Evolutionary conservation across 1,140 invertebrate genomes (phyloP), one percentile per base, ranked within the genome.

Genomic region (Bactericera cockerelli): DNA sequence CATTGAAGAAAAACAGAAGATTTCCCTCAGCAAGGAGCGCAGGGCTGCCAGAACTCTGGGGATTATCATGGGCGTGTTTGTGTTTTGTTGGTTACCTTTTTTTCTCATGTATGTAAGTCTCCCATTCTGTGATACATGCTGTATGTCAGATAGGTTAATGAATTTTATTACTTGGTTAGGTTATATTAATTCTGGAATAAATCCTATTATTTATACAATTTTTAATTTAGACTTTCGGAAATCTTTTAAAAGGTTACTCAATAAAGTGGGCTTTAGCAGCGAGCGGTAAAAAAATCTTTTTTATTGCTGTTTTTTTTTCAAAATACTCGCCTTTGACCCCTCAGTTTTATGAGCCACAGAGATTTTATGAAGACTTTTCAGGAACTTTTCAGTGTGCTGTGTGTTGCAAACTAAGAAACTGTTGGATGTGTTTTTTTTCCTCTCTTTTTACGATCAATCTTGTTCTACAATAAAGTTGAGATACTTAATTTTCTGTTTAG

Each of bases 121-220:
- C 57, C 89, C 89, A 1, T 93, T 92, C 68, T 94, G 89, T 69
- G 71, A 78, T 1, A 76, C 74, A 49, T 90, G 87, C 68, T 68
- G 68, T 49, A 83, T 87, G 13, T 87, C 85, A 4, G 79, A 82
- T 36, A 81, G 83, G 66, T 74, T 92, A 58, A 83, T 86, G 39
- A 89, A 91, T 70, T 89, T 93, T 67, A 89, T 93, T 65, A 93
- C 89, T 26, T 99, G 95, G 95, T 79, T 98, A 36, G 95, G 95
- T 22, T 99, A 98, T 70, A 82, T 96, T 60, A 98, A 99, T 73
- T 96, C 92, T 22, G 89, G 89, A n/a, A 77, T 97, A 11, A 98
- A 98, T 74, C 94, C 94, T 11, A 80, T 97, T 65, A 97, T 98
- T 64, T 98, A 98, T 72, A 96, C 93, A 1, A 95, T 96, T 69